Percentiles rank a stretch among this genome's conserved stretches.
Evolutionary conservation across 2,888 invertebrate genomes (phyloP).

Genomic region (Aphrophora alni): DNA sequence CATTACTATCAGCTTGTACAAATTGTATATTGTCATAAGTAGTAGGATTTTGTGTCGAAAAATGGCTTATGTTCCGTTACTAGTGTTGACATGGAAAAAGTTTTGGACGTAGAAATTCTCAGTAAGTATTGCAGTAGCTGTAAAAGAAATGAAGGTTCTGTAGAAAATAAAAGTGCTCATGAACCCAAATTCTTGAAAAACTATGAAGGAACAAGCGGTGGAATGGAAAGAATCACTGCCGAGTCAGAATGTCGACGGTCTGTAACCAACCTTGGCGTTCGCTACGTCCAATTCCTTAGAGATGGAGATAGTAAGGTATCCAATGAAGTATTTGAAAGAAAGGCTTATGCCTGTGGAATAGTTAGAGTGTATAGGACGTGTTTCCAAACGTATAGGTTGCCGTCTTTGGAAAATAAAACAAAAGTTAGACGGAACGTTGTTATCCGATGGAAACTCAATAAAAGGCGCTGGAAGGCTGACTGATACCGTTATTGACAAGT

Average conservation of each 20-base stretch:
- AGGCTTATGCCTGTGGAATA: too few species aligned
- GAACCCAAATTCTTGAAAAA: neutral
- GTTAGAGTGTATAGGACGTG: neutral
- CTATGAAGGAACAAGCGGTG: conserved; percentile 22
- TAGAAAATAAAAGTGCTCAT: conserved; percentile 12
- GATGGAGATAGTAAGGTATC: conserved; percentile 15
- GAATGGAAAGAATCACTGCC: conserved; percentile 13
- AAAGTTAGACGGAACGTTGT: neutral
- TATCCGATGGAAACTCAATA: too few species aligned
- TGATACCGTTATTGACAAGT: neutral
- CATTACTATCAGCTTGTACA: too few species aligned
- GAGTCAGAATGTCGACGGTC: neutral
- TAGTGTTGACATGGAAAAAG: neutral
- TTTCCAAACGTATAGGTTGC: neutral
- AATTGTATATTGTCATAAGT: too few species aligned
- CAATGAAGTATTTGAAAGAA: neutral
- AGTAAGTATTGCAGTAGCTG: neutral
- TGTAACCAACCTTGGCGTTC: neutral
- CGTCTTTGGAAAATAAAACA: neutral
- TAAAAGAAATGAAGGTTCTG: conserved; percentile 2
- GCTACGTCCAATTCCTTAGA: conserved; percentile 9
- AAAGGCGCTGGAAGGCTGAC: neutral
- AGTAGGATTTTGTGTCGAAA: too few species aligned
- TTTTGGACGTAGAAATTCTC: neutral
- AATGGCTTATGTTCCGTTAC: neutral